Percentiles rank a stretch among this genome's conserved stretches.
Evolutionary conservation across 1,140 invertebrate species (phyloP).

Genomic region (Nephila pilipes): DNA sequence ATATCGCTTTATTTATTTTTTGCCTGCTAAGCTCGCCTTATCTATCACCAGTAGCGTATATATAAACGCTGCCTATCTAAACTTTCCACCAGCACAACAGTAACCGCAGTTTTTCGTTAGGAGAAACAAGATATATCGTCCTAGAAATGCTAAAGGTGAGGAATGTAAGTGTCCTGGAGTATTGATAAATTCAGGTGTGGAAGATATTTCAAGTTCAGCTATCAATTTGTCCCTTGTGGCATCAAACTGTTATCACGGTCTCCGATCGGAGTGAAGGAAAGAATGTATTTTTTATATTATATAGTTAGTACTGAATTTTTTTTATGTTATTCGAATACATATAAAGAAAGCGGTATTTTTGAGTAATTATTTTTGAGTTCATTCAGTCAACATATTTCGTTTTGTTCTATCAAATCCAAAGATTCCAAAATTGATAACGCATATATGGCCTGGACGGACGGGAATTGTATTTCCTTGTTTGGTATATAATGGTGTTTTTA

Average conservation of each 20-base stretch:
- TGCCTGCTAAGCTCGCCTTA: constrained; percentile 12
- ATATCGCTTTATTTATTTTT: not conserved
- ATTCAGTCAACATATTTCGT: no score
- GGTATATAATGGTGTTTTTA: no score
- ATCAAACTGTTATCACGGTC: not conserved
- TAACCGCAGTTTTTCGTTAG: not conserved
- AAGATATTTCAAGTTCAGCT: not conserved
- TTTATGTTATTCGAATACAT: no score
- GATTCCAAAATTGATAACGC: no score
- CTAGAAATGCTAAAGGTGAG: not conserved
- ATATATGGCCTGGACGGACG: no score
- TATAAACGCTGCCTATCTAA: constrained; percentile 20
- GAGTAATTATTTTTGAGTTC: no score
- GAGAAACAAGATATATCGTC: not conserved
- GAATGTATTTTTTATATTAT: not conserved
- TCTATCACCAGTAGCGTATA: constrained; percentile 17
- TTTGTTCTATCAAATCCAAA: no score
- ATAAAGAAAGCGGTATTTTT: no score
- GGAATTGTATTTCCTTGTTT: no score
- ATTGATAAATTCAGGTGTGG: not conserved
- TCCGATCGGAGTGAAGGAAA: not conserved
- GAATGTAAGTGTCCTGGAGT: not conserved
- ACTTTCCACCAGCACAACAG: not conserved
- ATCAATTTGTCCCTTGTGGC: constrained; percentile 35
- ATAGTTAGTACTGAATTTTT: no score